Conservation (phyloP, 2,888 invertebrate genomes). For the Leptogaster cylindrica region DNA sequence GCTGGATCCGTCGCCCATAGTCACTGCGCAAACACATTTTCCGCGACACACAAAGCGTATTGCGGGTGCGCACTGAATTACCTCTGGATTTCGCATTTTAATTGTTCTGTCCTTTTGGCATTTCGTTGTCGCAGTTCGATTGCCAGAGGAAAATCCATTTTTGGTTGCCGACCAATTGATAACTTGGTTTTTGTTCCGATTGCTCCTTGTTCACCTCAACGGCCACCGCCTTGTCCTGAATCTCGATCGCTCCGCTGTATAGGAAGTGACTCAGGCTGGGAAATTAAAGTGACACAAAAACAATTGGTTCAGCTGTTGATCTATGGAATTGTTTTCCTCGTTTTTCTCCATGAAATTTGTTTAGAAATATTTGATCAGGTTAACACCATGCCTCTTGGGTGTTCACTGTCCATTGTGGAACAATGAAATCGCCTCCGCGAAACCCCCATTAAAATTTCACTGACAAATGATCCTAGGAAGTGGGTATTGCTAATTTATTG, state of each 20-base stretch:
- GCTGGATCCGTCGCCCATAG: neutral
- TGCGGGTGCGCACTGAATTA: conserved; percentile 1
- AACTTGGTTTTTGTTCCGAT: conserved; percentile 14
- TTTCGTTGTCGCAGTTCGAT: conserved; percentile 12
- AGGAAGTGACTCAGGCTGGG: conserved; percentile 12
- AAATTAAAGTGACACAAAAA: conserved; percentile 2
- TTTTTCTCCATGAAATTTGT: no score
- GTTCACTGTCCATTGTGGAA: no score
- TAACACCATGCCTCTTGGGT: no score
- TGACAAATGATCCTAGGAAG: no score
- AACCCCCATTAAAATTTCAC: no score
- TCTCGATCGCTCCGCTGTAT: conserved; percentile 6
- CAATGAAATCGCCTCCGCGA: no score
- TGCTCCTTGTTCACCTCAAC: neutral
- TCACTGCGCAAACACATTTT: neutral
- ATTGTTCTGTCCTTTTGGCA: conserved; percentile 37
- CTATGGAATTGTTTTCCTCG: no score
- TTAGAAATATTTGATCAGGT: no score
- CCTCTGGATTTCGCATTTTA: conserved; percentile 7
- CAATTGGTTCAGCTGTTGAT: no score
- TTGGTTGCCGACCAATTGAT: conserved; percentile 29
- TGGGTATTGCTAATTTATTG: no score
- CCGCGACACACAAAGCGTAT: neutral
- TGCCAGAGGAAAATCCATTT: conserved; percentile 29
- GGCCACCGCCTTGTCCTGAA: conserved; percentile 7